Base-by-base conservation (phyloP, 1,140 invertebrate species). In the Bombus breviceps region DNA sequence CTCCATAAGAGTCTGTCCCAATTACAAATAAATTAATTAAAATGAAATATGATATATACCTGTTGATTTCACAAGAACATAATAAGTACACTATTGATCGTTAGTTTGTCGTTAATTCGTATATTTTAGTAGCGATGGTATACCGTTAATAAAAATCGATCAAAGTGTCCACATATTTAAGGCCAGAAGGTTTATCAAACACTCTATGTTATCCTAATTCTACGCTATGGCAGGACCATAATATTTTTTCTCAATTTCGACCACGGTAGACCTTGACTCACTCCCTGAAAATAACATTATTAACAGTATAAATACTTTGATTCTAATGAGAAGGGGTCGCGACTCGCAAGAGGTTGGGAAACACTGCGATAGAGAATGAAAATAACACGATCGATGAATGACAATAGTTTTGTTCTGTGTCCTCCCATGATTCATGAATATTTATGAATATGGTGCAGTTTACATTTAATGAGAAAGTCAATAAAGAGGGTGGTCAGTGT, bases 401-500 rank as follows among this genome's bases (percentile, higher is more conserved):
- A 62, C 47, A 53, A 41, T 72, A 39, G 6, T 64, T 73, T 62
- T 32, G n/a, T n/a, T 32, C 53, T 25, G 10, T 59, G 37, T 25
- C 25, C 39, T 47, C 25, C 5, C 39, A 32, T 28, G 25, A 53
- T 32, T 76, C 39, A 37, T 83, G 81, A 76, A 64, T 53, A 64
- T 18, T 34, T 43, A 64, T 82, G 59, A 47, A 66, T 43, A 75
- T 34, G 39, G 53, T 72, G 39, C 77, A 25, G 47, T 72, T 71
- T 28, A 34, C 32, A 66, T 66, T 66, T 72, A 74, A 79, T 73
- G 57, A 73, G n/a, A 84, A 64, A 84, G 69, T 75, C 72, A 39
- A 85, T 85, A 41, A 71, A 39, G 34, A 64, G 25, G 22, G 41
- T 66, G 74, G 47, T 22, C 77, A 59, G 86, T 74, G 72, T 81